phyloP scores from a whole-genome alignment of 2,888 invertebrate species.

The Yponomeuta plumbellus region DNA sequence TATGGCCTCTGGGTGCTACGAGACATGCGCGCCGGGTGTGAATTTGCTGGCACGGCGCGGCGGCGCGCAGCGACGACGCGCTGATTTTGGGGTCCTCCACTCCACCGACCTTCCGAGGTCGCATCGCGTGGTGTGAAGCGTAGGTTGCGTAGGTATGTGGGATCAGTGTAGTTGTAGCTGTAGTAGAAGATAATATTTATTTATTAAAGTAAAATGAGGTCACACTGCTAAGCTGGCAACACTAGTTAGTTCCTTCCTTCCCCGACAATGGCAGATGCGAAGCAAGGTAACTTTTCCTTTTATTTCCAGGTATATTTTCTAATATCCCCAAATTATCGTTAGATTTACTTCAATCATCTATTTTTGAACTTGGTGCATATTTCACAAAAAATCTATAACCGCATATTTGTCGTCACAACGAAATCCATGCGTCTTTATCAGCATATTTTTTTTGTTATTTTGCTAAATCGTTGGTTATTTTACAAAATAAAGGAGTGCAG shows the following conservation, averaged over 20 bases:
- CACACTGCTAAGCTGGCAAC: background rate
- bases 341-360: background rate
- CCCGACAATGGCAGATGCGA: conserved; percentile 70
- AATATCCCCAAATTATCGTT: background rate
- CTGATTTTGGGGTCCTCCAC: no score
- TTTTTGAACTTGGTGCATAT: background rate
- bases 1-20: no score
- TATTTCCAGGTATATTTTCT: background rate
- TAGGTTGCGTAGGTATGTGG: no score
- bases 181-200: no score
- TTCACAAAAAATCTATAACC: background rate
- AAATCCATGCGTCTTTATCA: conserved; percentile 49
- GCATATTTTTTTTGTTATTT: conserved; percentile 39
- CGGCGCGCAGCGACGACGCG: no score
- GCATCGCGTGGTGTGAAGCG: no score
- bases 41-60: no score
- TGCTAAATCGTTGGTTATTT: conserved; percentile 1
- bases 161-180: no score
- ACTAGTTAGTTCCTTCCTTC: conserved; percentile 4
- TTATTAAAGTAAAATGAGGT: background rate
- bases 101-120: no score
- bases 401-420: background rate
- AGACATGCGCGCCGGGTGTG: no score
- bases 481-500: background rate
- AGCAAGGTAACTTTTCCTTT: conserved; percentile 56